Conservation (phyloP, 2,797 vertebrate species). For the Antennarius maculatus region DNA sequence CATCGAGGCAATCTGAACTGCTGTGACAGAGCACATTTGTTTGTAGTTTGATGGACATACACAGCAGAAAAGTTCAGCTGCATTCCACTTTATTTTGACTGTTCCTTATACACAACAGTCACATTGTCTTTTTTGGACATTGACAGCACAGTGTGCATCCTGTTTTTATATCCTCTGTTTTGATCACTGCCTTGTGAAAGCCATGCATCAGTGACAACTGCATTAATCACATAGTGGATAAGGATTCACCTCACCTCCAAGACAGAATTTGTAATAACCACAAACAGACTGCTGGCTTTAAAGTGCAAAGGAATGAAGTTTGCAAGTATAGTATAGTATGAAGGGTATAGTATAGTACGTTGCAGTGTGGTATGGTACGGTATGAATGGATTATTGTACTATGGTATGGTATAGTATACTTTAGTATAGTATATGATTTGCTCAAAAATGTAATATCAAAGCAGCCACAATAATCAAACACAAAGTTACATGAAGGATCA, state of each 20-base stretch:
- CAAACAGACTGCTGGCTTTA: slow-evolving; percentile 6
- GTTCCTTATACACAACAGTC: slow-evolving; percentile 20
- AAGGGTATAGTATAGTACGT: too few relatives aligned
- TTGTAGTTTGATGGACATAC: slow-evolving; percentile 25
- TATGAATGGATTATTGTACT: too few relatives aligned
- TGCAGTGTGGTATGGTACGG: too few relatives aligned
- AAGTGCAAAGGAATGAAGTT: slow-evolving; percentile 19
- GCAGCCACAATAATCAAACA: slow-evolving; percentile 7
- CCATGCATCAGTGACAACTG: slow-evolving; percentile 34
- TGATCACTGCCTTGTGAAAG: slow-evolving; percentile 34
- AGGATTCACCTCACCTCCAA: slow-evolving; percentile 19
- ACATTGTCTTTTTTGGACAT: slow-evolving; percentile 16
- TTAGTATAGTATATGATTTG: too few relatives aligned
- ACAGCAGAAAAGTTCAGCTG: slow-evolving; percentile 24
- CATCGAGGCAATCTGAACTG: slow-evolving; percentile 8
- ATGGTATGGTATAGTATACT: too few relatives aligned
- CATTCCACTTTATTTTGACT: slow-evolving; percentile 27
- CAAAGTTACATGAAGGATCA: slow-evolving; percentile 8
- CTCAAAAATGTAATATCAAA: slow-evolving; percentile 10
- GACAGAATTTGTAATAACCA: slow-evolving; percentile 31
- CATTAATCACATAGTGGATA: slow-evolving; percentile 47
- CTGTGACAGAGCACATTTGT: slow-evolving; percentile 33
- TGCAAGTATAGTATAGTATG: too few relatives aligned
- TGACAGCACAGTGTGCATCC: slow-evolving; percentile 17
- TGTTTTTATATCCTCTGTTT: slow-evolving; percentile 34